Evolutionary conservation across 2,888 invertebrate species (phyloP), one percentile per base, ranked within the genome.

Genomic region (Tachina fera): DNA sequence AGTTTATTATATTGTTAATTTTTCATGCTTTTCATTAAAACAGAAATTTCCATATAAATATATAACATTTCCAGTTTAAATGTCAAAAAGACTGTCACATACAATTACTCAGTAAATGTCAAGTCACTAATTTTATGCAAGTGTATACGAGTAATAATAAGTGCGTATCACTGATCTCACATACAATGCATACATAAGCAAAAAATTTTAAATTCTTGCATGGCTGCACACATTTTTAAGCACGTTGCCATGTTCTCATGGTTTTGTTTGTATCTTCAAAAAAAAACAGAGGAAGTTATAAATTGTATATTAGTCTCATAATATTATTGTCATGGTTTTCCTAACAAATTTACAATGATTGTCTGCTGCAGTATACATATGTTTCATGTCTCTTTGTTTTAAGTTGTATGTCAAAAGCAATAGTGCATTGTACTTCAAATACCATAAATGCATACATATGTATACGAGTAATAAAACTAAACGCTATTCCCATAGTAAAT

Each of bases 61-160:
- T 68, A 51, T 47, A 67, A 67, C 74, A 80, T 80, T 71, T 84
- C 84, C 79, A 71, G 49, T 60, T 75, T 63, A 65, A 75, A 65
- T 79, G 79, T 75, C 75, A 84, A 16, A 10, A 68, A 53, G 63
- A 9, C 49, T 58, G 65, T 49, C 65, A 67, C 56, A 61, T 39
- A 53, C 71, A 49, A 60, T 51, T 56, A 16, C 51, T 61, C 60
- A 19, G 49, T 72, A 49, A 13, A 51, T 60, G 65, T 76, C 61
- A 68, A n/a, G 9, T 56, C 56, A 56, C 16, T 31, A 53, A 61
- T 41, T 47, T 31, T 58, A 22, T 43, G 43, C 31, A 16, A 53
- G n/a, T 65, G 13, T 13, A 9, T 61, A n/a, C n/a, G n/a, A n/a
- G n/a, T n/a, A 51, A 22, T 22, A 51, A 16, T 19, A 19, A 16